Base-by-base conservation (phyloP, 2,888 invertebrate species). In the Ennomos fuscantarius region DNA sequence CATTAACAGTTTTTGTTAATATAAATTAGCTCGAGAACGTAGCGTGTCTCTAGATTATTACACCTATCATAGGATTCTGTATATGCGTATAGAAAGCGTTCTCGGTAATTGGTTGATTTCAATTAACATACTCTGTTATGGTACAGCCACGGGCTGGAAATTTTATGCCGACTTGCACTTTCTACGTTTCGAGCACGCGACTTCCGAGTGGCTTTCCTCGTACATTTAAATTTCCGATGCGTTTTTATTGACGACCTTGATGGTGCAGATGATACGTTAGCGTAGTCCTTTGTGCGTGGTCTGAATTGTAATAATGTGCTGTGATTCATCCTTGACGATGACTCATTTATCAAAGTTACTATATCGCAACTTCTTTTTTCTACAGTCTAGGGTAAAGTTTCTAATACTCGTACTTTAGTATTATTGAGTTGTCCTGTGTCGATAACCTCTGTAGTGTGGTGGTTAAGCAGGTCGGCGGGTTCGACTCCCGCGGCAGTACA, bases 91-190 rank as follows among this genome's bases (percentile, higher is more conserved):
- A 78, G 79, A 78, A 79, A 79, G 79, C 70, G 65, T 55, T 64
- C 64, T 62, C 64, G 71, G 75, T 85, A 84, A 85, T 84, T 85
- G 81, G 77, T 78, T 55, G 78, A 83, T 83, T 79, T 78, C 81
- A 86, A 86, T 86, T 86, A 86, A 81, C 82, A 83, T 80, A 82
- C 73, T 74, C 70, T 74, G 82, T 76, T 76, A 82, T 82, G 79
- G 82, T 73, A 73, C 62, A 68, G 69, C 76, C 70, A 74, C 76
- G 68, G 75, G 66, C 75, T 65, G 81, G 80, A 81, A 79, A 81
- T 79, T 84, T 79, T 73, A 76, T 76, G 74, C 74, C 69, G 72
- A 86, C 86, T 86, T 86, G 79, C 85, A 87, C 87, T 89, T 89
- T 89, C 89, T 86, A 86, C 82, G 72, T 75, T 79, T 73, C 74